phyloP scores from a whole-genome alignment of 23 tunicate species.

The Aplidium turbinatum region DNA sequence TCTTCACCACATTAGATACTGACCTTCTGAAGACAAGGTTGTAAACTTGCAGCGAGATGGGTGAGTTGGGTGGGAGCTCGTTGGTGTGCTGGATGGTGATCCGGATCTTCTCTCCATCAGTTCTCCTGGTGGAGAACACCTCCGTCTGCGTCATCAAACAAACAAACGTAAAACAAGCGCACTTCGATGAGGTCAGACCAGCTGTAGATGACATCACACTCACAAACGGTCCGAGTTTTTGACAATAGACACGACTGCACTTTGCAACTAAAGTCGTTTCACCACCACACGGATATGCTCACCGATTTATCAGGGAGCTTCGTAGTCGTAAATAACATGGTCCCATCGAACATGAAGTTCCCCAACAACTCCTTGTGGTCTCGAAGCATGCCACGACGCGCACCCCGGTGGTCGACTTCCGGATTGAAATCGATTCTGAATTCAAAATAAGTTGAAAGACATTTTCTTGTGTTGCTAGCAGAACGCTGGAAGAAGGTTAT shows the following conservation, averaged over 20 bases:
- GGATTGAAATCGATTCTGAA: constrained; percentile 81
- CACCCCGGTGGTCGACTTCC: constrained; percentile 75
- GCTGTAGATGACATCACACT: too few relatives aligned
- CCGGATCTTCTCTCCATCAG: constrained; percentile 62
- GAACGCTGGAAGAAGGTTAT: too few relatives aligned
- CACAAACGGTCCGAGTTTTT: too few relatives aligned
- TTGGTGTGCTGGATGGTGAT: constrained; percentile 63
- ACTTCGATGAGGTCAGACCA: too few relatives aligned
- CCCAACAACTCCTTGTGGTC: constrained; percentile 73
- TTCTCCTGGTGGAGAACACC: constrained; percentile 71
- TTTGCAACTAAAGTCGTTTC: too few relatives aligned
- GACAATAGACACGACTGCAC: too few relatives aligned
- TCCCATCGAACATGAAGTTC: constrained; percentile 81
- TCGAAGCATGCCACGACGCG: constrained; percentile 85
- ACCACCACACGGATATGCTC: too few relatives aligned
- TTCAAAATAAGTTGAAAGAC: not conserved
- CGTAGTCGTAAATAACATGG: constrained; percentile 72
- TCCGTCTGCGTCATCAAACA: constrained; percentile 35
- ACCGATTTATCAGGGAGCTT: constrained; percentile 58
- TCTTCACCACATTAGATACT: too few relatives aligned
- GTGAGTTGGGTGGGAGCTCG: constrained; percentile 81
- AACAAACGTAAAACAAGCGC: too few relatives aligned
- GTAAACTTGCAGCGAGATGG: constrained; percentile 72
- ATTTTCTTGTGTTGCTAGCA: too few relatives aligned
- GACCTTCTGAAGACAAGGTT: constrained; percentile 79